Base-by-base conservation (phyloP, 2,888 invertebrate genomes). In the Apodemia hepburni region DNA sequence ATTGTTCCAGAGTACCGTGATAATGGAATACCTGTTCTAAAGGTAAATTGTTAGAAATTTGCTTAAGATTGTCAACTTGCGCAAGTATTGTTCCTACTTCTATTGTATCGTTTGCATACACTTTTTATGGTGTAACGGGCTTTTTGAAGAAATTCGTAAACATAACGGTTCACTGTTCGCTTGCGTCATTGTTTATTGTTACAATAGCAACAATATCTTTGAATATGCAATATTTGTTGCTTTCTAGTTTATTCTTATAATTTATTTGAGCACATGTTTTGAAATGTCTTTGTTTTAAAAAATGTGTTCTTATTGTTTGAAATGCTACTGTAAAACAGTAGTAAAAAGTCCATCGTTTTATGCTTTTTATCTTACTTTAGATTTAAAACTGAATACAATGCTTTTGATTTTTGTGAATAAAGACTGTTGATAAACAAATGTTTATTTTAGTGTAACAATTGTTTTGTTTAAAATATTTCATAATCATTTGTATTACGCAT, bases 1-100 rank as follows among this genome's bases (percentile, higher is more conserved):
- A 88, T 84, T 90, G 76, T 78, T 71, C 70, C 70, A 68, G 73
- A 87, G 87, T 87, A 86, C 77, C 88, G 88, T 90, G 82, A 88
- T 87, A 90, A 90, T 89, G 81, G 79, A 75, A 83, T 89, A 90
- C 88, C 90, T 90, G 88, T 78, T 74, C 78, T 76, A 71, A 72
- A 89, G 88, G 90, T 89, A 87, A 80, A 85, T 84, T 83, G 81
- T 78, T 76, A 67, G 69, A 73, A 75, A 71, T 72, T 65, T 65
- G 71, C 77, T 84, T 82, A 81, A 33, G 33, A 80, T 80, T 73
- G 49, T 76, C 38, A 38, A 76, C 77, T 88, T 90, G 88, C 79
- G 83, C 86, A 89, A 71, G 66, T 70, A 73, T 74, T 74, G 76
- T 83, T 78, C 76, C 77, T 74, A 76, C 42, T 77, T 72, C 74